Percentiles rank a stretch among this genome's conserved stretches.
Evolutionary conservation across 2,888 invertebrate genomes (phyloP).

Genomic region (Hypsopygia costalis): DNA sequence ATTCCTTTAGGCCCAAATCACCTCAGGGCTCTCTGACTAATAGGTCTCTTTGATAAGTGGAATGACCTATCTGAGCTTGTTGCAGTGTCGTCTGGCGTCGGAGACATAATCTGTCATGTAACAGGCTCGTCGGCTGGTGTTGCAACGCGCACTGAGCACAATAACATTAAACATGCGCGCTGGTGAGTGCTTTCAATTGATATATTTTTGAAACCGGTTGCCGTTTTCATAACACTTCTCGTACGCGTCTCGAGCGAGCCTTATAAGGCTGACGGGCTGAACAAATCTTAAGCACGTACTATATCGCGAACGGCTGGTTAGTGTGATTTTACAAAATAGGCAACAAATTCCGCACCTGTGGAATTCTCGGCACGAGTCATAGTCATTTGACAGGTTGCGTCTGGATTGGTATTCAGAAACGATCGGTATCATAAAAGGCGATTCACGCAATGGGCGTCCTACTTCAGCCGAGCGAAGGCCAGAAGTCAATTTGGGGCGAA

Average conservation of each 20-base stretch:
- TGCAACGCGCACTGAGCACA: conserved; percentile 57
- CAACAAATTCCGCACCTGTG: background rate
- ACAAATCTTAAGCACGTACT: conserved; percentile 8
- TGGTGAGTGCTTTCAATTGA: conserved; percentile 69
- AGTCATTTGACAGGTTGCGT: too few relatives aligned
- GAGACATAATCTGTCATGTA: conserved; percentile 52
- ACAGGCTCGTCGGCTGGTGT: conserved; percentile 49
- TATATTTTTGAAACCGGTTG: conserved; percentile 75
- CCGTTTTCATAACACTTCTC: conserved; percentile 67
- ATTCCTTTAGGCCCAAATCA: too few relatives aligned
- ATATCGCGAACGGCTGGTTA: background rate
- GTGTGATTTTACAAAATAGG: conserved; percentile 5
- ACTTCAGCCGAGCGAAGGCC: conserved; percentile 56
- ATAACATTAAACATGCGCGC: conserved; percentile 68
- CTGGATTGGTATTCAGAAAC: background rate
- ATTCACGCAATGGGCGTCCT: conserved; percentile 43
- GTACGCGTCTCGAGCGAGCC: conserved; percentile 39
- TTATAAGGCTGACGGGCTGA: conserved; percentile 14
- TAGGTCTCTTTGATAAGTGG: conserved; percentile 24
- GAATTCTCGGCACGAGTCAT: background rate
- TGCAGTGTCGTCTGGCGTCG: conserved; percentile 25
- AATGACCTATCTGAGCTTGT: conserved; percentile 36
- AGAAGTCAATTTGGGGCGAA: conserved; percentile 61
- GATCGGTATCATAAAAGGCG: conserved; percentile 25
- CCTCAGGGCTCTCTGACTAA: too few relatives aligned